Base-by-base conservation (phyloP, 2,797 vertebrate genomes). In the Brotogeris chrysoptera region DNA sequence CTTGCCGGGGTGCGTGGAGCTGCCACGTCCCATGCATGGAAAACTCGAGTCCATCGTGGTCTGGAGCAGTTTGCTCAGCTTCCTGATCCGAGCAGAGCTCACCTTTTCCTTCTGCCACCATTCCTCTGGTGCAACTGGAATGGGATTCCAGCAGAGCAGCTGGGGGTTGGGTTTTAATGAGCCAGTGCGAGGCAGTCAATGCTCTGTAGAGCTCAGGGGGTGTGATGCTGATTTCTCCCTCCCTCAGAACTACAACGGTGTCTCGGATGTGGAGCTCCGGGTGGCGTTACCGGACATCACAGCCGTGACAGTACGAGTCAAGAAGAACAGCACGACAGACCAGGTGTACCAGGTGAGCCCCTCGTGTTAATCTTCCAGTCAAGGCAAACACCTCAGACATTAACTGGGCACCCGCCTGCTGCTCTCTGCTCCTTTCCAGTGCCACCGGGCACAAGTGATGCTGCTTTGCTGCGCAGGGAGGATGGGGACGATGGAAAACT, bases 281-380 rank as follows among this genome's bases (percentile, higher is more conserved):
- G 99, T 99, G 97, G 99, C 99, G 2, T 97, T 99, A 84, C 99
- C 99, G 0, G 99, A 99, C 70, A 98, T 98, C 95, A 98, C 98
- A 10, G 98, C 99, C 0, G 98, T 99, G 80, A 99, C 98, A 0
- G 98, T 99, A 71, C 96, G 99, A 70, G 99, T 99, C 32, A 99
- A 99, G 90, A 99, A 99, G 98, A 99, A 99, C 97, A 99, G 99
- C 72, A 99, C 99, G 6, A 99, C 99, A 39, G 99, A 99, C 97
- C 99, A 99, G 92, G 99, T 99, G 30, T 99, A 99, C 96, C 99
- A 99, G 99, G 99, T 99, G 98, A 97, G 78, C 39, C 9, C 57
- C 60, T 11, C 20, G 52, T 5, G 12, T 32, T 53, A 13, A 53
- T 13, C 52, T 53, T 32, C 30, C 52, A 53, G 18, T 32, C 17